Percentiles rank a stretch among this genome's conserved stretches.
Conservation (phyloP, 2,888 invertebrate genomes). For the Chrysolina oricalcia region DNA sequence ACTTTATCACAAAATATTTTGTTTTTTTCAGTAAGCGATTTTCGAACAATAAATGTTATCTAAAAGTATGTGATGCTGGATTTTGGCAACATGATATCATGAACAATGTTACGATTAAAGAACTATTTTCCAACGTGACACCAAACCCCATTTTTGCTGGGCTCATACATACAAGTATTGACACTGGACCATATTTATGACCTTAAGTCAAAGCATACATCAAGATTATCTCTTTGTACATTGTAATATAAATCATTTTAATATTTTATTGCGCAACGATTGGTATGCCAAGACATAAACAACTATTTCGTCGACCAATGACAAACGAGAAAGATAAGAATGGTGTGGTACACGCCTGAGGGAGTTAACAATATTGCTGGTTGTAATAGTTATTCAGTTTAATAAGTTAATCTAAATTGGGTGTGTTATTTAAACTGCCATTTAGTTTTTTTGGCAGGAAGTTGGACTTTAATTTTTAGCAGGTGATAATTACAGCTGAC, state of each 20-base stretch:
- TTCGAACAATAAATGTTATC: too few species aligned
- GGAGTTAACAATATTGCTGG: not conserved
- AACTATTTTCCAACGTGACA: not conserved
- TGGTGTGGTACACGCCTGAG: not conserved
- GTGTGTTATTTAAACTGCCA: not conserved
- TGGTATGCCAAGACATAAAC: not conserved
- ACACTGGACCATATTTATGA: constrained; percentile 24
- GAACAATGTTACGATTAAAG: too few species aligned
- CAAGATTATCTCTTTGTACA: constrained; percentile 29
- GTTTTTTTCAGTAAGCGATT: too few species aligned
- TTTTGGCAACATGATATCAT: too few species aligned
- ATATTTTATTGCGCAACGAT: constrained; percentile 15
- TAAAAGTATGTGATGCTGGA: too few species aligned
- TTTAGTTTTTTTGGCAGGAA: constrained; percentile 14
- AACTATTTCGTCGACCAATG: not conserved
- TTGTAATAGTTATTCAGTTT: not conserved
- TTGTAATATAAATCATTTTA: constrained; percentile 27
- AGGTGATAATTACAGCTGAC: not conserved
- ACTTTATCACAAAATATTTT: too few species aligned
- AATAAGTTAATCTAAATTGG: constrained; percentile 5
- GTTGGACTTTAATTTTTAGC: not conserved
- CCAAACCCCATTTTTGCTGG: not conserved
- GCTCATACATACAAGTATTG: not conserved
- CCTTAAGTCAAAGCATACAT: constrained; percentile 24
- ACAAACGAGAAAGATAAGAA: not conserved